Evolutionary conservation across 2,797 vertebrate species (phyloP).

Genomic region (Gastrophryne carolinensis): DNA sequence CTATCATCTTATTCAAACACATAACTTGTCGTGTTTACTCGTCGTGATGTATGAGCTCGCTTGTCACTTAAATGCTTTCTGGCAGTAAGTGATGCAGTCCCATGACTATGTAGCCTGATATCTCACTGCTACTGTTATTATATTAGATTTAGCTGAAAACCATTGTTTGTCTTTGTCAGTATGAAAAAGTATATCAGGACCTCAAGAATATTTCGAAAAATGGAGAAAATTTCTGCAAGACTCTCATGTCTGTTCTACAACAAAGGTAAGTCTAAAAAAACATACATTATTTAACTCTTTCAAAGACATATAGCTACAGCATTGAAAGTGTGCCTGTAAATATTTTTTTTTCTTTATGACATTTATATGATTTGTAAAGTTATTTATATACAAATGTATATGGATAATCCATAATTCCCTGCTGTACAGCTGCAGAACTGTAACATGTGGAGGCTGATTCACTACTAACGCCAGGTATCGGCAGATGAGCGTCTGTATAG

Average conservation of each 20-base stretch:
- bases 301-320: no score
- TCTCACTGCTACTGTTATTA: not conserved
- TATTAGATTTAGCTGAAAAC: not conserved
- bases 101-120: not conserved
- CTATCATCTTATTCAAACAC: no score
- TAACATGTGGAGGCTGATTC: no score
- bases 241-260: slow-evolving; percentile 80
- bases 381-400: no score
- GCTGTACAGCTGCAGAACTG: no score
- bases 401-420: no score
- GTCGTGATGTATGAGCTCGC: not conserved
- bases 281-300: no score
- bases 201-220: slow-evolving; percentile 82
- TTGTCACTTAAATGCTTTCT: not conserved
- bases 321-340: no score
- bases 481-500: no score
- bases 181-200: slow-evolving; percentile 82
- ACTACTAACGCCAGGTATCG: no score
- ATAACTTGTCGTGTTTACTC: not conserved
- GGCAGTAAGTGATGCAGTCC: not conserved
- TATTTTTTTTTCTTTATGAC: no score
- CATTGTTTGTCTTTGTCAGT: slow-evolving; percentile 68
- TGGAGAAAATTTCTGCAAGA: slow-evolving; percentile 85
- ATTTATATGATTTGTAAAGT: no score
- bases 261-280: slow-evolving; percentile 80